phyloP scores from a whole-genome alignment of 2,797 vertebrate species.

The Glossophaga mutica region DNA sequence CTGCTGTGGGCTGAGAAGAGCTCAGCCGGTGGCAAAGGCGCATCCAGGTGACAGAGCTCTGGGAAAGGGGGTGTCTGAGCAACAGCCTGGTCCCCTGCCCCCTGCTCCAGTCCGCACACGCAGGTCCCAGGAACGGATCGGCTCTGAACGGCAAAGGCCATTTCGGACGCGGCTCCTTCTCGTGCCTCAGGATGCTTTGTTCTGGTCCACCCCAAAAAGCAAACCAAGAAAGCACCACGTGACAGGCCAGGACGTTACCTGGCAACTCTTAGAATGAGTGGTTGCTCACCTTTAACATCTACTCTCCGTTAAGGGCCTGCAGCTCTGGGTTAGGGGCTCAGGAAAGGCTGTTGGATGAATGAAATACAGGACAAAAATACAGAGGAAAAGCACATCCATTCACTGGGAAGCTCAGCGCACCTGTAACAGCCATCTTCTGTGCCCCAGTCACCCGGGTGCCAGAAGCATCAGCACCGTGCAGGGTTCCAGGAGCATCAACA shows the following conservation, averaged over 20 bases:
- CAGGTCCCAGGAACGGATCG: background rate
- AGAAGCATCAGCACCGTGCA: no score
- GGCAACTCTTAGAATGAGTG: background rate
- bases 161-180: background rate
- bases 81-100: background rate
- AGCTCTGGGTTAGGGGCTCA: rapidly evolving
- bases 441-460: background rate
- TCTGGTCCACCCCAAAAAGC: background rate
- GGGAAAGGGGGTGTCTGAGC: background rate
- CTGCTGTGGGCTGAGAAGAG: background rate
- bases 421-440: background rate
- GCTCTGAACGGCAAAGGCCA: background rate
- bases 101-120: background rate
- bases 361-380: background rate
- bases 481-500: no score
- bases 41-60: background rate
- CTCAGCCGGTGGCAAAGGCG: rapidly evolving
- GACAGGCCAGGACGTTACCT: background rate
- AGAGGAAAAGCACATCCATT: background rate
- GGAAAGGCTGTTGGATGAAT: background rate
- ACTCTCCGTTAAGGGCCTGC: background rate
- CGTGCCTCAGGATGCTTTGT: background rate
- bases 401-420: background rate
- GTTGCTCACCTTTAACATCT: background rate
- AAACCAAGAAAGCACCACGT: no score